A percentile compares a stretch with the other conserved stretches of the same genome.
Conservation (phyloP, 1,140 invertebrate genomes). For the Euura lappo region DNA sequence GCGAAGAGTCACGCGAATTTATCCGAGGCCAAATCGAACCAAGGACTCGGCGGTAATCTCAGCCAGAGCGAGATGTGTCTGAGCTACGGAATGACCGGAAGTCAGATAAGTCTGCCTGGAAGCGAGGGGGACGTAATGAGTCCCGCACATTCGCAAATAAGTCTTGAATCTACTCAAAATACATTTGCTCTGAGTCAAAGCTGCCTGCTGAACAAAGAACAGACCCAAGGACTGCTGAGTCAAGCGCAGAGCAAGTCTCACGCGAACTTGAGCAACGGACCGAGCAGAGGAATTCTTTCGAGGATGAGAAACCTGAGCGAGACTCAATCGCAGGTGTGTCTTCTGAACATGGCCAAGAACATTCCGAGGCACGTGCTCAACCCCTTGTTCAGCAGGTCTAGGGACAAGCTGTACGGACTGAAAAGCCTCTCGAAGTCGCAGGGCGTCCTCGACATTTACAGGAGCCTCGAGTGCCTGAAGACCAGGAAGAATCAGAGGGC, state of each 20-base stretch:
- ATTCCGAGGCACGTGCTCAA: constrained; percentile 31
- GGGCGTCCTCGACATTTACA: constrained; percentile 61
- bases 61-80: constrained; percentile 65
- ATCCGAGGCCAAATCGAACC: constrained; percentile 36
- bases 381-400: constrained; percentile 52
- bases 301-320: constrained; percentile 52
- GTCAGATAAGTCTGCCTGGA: constrained; percentile 50
- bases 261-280: constrained; percentile 46
- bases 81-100: constrained; percentile 46
- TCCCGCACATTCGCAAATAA: constrained; percentile 46
- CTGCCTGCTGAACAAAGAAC: constrained; percentile 55
- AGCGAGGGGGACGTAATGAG: constrained; percentile 55
- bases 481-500: constrained; percentile 35
- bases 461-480: constrained; percentile 52
- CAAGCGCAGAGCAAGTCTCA: constrained; percentile 54
- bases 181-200: constrained; percentile 49
- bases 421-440: constrained; percentile 64
- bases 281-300: constrained; percentile 45
- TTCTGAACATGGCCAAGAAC: constrained; percentile 36
- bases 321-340: constrained; percentile 51
- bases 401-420: constrained; percentile 63
- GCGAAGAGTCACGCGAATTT: constrained; percentile 49
- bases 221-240: constrained; percentile 53
- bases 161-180: constrained; percentile 49
- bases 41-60: constrained; percentile 36